phyloP scores from a whole-genome alignment of 2,797 vertebrate species.

The Florisuga fusca region DNA sequence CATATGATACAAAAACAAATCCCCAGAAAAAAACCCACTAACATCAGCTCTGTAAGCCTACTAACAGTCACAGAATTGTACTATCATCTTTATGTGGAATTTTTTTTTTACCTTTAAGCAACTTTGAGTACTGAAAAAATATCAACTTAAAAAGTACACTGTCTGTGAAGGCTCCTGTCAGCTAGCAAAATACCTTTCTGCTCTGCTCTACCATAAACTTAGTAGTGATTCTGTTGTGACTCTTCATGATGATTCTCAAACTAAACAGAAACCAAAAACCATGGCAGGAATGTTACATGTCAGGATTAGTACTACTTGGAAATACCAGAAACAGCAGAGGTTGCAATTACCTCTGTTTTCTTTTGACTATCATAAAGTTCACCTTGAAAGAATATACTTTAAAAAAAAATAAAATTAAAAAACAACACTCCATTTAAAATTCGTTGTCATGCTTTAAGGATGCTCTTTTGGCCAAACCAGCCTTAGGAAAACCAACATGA shows the following conservation, averaged over 20 bases:
- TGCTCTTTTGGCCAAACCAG: not conserved
- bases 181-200: not conserved
- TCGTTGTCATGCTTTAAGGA: not conserved
- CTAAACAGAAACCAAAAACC: not conserved
- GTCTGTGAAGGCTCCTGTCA: not conserved
- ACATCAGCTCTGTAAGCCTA: not conserved
- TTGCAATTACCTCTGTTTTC: not conserved
- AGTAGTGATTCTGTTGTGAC: not conserved
- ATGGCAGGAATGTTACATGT: not conserved
- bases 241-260: not conserved
- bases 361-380: not conserved
- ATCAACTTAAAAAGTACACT: not conserved
- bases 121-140: not conserved
- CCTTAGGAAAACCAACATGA: not conserved
- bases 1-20: not conserved
- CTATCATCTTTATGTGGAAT: fast-evolving
- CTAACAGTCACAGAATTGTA: not conserved
- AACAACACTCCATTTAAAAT: not conserved
- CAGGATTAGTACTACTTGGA: not conserved
- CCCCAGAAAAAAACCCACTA: not conserved
- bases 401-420: not conserved
- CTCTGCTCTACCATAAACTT: not conserved
- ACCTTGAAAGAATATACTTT: not conserved
- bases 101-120: not conserved
- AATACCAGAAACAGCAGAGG: not conserved